Conservation (phyloP, 2,797 vertebrate genomes). For the Coregonus ussuriensis region DNA sequence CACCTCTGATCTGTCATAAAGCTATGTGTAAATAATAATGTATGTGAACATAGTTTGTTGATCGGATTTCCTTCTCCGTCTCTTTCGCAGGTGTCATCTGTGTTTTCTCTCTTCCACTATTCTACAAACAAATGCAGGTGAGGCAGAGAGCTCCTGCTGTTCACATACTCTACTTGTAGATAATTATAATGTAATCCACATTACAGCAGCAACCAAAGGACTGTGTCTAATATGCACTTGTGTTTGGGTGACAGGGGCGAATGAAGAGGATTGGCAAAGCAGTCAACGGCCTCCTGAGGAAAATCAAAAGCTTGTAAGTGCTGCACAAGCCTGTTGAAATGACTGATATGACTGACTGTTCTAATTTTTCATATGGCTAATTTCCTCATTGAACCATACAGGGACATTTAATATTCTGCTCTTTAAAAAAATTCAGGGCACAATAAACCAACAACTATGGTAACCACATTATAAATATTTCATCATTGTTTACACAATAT, state of each 20-base stretch:
- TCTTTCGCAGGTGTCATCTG: slow-evolving; percentile 80
- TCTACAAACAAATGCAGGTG: slow-evolving; percentile 91
- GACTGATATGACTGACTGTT: background rate
- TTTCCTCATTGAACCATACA: background rate
- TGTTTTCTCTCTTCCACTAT: slow-evolving; percentile 86
- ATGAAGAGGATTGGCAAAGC: slow-evolving; percentile 80
- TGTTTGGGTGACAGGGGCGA: slow-evolving; percentile 73
- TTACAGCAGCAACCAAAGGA: background rate
- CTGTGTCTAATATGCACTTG: slow-evolving; percentile 1
- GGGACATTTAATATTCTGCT: background rate
- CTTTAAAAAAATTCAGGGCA: background rate
- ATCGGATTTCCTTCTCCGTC: slow-evolving; percentile 13
- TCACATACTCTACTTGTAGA: background rate
- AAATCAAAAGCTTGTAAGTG: slow-evolving; percentile 83
- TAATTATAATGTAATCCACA: background rate
- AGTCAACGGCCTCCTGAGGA: slow-evolving; percentile 77
- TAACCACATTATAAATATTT: too few relatives aligned
- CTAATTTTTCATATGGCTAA: background rate
- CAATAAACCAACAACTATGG: too few relatives aligned
- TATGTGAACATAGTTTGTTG: background rate
- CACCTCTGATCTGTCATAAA: background rate
- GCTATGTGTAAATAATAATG: background rate
- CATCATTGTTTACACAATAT: too few relatives aligned
- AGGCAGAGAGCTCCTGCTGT: slow-evolving; percentile 10
- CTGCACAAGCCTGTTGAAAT: background rate